These are phyloP conservation scores for Microtus ochrogaster DNA, from an alignment of 2,113 vertebrate species.

Conservation along the genomic window DNA sequence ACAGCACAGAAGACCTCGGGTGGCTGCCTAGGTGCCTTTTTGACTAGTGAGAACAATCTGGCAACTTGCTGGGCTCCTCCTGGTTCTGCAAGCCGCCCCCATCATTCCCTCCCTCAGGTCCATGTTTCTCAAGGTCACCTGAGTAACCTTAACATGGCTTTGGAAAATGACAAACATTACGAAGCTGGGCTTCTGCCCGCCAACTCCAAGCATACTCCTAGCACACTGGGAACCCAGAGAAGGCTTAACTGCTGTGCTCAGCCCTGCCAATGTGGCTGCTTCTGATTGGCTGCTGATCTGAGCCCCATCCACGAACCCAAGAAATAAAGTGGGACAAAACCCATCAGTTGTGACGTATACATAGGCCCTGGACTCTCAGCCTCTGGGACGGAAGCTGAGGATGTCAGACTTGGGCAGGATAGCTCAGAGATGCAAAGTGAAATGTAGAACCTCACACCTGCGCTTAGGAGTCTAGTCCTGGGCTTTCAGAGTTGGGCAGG, in stretches of 20 bases:
- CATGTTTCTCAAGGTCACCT: fast-evolving
- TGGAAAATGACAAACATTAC: background rate
- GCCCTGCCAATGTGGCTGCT: background rate
- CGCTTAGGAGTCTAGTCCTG: background rate
- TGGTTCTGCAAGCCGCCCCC: background rate
- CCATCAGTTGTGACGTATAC: background rate
- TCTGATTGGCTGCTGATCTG: background rate
- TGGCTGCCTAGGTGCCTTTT: background rate
- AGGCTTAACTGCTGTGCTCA: too few species aligned
- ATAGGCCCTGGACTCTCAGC: background rate
- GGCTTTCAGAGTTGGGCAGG: background rate
- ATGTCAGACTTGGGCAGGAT: background rate
- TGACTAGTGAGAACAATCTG: background rate
- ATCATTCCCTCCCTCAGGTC: background rate
- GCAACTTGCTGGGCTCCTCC: background rate
- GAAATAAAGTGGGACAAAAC: background rate
- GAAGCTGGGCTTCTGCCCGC: background rate
- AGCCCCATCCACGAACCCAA: background rate
- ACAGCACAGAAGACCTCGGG: background rate
- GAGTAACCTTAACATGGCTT: background rate
- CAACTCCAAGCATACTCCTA: fast-evolving
- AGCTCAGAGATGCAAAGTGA: background rate
- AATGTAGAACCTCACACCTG: background rate
- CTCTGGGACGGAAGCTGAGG: background rate
- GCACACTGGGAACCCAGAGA: background rate